Percentiles rank a stretch among this genome's conserved stretches.
phyloP scores from a whole-genome alignment of 1,140 invertebrate genomes.

The Bacillus rossius region DNA sequence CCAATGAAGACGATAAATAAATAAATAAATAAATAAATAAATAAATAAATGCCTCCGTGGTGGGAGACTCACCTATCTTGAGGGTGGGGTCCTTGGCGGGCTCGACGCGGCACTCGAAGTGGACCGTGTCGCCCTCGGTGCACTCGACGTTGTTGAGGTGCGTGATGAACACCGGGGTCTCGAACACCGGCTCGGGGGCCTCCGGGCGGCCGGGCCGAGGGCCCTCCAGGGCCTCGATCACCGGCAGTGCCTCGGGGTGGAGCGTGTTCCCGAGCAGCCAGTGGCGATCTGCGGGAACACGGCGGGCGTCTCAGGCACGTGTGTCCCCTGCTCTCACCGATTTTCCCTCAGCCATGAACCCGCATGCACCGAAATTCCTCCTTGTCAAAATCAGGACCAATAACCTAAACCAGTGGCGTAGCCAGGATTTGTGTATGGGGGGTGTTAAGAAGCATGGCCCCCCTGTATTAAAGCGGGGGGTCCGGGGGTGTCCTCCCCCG shows the following conservation, averaged over 20 bases:
- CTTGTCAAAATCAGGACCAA: too few relatives aligned
- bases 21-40: too few relatives aligned
- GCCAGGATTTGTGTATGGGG: too few relatives aligned
- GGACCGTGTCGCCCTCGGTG: slow-evolving; percentile 83
- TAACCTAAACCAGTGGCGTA: too few relatives aligned
- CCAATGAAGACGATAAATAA: too few relatives aligned
- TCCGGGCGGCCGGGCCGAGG: slow-evolving; percentile 57
- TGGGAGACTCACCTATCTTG: slow-evolving; percentile 54
- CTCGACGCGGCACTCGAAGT: slow-evolving; percentile 93
- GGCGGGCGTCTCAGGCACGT: not conserved
- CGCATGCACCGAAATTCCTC: too few relatives aligned
- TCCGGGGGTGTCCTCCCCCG: too few relatives aligned
- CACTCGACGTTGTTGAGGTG: slow-evolving; percentile 88
- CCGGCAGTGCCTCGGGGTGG: slow-evolving; percentile 84
- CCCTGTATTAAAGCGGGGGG: too few relatives aligned
- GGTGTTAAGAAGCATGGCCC: too few relatives aligned
- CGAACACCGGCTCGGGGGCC: slow-evolving; percentile 68
- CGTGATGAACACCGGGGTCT: slow-evolving; percentile 82
- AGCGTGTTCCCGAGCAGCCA: slow-evolving; percentile 84
- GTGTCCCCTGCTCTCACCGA: too few relatives aligned
- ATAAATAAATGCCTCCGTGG: too few relatives aligned
- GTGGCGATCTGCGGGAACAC: slow-evolving; percentile 54
- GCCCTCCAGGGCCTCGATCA: slow-evolving; percentile 81
- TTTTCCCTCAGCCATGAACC: too few relatives aligned
- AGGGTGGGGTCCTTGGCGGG: slow-evolving; percentile 92